Evolutionary conservation across 2,888 invertebrate species (phyloP).

Genomic region (Deroplatys truncata): DNA sequence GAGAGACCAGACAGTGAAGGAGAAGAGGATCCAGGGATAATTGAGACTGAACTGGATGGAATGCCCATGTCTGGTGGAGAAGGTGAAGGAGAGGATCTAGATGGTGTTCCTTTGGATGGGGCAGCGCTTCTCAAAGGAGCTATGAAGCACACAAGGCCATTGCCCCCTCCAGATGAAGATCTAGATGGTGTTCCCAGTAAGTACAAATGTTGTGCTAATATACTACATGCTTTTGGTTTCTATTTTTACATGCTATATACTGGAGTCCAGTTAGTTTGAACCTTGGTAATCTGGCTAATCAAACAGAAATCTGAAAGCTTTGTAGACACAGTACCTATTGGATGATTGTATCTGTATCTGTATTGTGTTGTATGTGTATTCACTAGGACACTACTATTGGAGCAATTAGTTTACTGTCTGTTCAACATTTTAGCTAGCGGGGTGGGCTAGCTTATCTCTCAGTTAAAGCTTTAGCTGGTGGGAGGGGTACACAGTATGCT

Average conservation of each 20-base stretch:
- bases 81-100: conserved; percentile 51
- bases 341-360: too few species aligned
- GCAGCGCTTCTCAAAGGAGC: conserved; percentile 74
- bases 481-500: too few species aligned
- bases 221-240: not conserved
- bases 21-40: conserved; percentile 31
- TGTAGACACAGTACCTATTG: too few species aligned
- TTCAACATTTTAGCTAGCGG: too few species aligned
- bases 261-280: not conserved
- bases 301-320: too few species aligned
- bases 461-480: too few species aligned
- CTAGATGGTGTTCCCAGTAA: conserved; percentile 66
- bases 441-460: too few species aligned
- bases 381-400: too few species aligned
- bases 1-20: conserved; percentile 34
- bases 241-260: not conserved
- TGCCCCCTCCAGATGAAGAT: conserved; percentile 54
- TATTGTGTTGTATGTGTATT: too few species aligned
- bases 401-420: too few species aligned
- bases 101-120: conserved; percentile 69
- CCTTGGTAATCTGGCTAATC: not conserved
- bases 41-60: conserved; percentile 67
- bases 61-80: conserved; percentile 54
- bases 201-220: conserved; percentile 29
- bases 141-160: conserved; percentile 48